These are phyloP conservation scores for Caenorhabditis sp. DNA, from an alignment of 2,888 invertebrate genomes.

Conservation along the genomic window DNA sequence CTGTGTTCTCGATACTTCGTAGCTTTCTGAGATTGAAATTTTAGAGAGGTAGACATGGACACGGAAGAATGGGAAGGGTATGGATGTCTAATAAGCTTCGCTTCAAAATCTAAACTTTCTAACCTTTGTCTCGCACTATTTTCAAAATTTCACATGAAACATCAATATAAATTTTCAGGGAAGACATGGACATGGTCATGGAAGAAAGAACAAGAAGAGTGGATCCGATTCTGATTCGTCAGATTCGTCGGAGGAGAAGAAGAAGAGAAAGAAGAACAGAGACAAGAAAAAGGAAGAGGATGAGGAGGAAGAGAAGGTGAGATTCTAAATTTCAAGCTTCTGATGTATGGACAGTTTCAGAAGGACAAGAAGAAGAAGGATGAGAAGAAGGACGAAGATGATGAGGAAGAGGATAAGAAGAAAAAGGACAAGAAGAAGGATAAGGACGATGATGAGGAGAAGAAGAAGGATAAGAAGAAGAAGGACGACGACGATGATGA, in stretches of 20 bases:
- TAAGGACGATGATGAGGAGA: conserved; percentile 16
- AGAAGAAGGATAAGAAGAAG: conserved; percentile 28
- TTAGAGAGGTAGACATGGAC: conserved; percentile 8
- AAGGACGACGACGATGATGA: conserved; percentile 17
- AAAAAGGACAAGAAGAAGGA: conserved; percentile 20
- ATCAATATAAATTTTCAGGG: conserved; percentile 13
- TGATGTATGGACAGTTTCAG: neutral
- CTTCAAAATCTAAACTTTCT: neutral
- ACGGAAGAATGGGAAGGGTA: conserved; percentile 22
- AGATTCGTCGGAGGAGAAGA: conserved; percentile 33
- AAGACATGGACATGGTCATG: conserved; percentile 37
- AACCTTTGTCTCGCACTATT: neutral
- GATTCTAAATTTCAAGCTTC: neutral
- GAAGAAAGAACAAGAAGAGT: conserved; percentile 35
- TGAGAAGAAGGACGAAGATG: conserved; percentile 2
- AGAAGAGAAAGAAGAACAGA: conserved; percentile 28
- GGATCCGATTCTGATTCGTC: conserved; percentile 45
- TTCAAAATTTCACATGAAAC: neutral
- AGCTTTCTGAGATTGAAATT: neutral
- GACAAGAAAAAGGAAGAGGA: conserved; percentile 36
- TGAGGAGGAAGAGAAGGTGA: conserved; percentile 21
- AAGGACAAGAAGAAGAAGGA: conserved; percentile 24
- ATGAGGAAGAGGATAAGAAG: conserved; percentile 26
- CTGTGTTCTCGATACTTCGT: neutral
- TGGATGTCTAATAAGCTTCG: neutral